These are phyloP conservation scores for Chalcosyrphus nemorum DNA, from an alignment of 2,888 invertebrate species.

Conservation along the genomic window DNA sequence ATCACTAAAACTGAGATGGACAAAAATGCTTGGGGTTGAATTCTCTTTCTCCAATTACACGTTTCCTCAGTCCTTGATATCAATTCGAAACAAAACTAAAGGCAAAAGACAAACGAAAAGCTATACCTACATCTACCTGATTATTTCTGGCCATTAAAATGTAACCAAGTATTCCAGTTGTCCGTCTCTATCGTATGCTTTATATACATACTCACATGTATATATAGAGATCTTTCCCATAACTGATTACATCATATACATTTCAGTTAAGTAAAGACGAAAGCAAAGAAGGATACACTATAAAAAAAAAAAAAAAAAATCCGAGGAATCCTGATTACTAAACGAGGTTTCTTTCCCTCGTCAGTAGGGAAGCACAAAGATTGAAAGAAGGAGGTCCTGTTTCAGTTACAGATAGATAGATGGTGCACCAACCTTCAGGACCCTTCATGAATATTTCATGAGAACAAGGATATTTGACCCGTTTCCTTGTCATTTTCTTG, in stretches of 20 bases:
- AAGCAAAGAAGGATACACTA: constrained; percentile 23
- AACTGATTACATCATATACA: constrained; percentile 66
- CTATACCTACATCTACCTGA: not conserved
- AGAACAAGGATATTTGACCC: constrained; percentile 70
- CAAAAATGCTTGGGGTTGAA: not conserved
- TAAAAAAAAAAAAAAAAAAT: constrained; percentile 14
- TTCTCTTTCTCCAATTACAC: not conserved
- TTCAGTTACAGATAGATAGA: constrained; percentile 64
- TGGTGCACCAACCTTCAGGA: constrained; percentile 68
- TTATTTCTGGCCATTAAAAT: constrained; percentile 27
- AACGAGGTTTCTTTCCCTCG: constrained; percentile 50
- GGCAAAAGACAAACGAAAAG: not conserved
- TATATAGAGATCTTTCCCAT: constrained; percentile 48
- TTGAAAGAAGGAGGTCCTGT: constrained; percentile 63
- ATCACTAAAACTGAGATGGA: not conserved
- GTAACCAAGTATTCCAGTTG: not conserved
- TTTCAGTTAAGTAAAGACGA: constrained; percentile 64
- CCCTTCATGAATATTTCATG: constrained; percentile 69
- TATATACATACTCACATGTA: not conserved
- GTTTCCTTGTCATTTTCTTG: constrained; percentile 54
- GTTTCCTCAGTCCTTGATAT: not conserved
- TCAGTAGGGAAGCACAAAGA: constrained; percentile 18
- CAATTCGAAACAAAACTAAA: not conserved
- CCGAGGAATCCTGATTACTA: constrained; percentile 44
- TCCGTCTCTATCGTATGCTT: not conserved